Evolutionary conservation across 2,797 vertebrate species (phyloP), one percentile per base, ranked within the genome.

Genomic region (Cryptoblepharus egeriae): DNA sequence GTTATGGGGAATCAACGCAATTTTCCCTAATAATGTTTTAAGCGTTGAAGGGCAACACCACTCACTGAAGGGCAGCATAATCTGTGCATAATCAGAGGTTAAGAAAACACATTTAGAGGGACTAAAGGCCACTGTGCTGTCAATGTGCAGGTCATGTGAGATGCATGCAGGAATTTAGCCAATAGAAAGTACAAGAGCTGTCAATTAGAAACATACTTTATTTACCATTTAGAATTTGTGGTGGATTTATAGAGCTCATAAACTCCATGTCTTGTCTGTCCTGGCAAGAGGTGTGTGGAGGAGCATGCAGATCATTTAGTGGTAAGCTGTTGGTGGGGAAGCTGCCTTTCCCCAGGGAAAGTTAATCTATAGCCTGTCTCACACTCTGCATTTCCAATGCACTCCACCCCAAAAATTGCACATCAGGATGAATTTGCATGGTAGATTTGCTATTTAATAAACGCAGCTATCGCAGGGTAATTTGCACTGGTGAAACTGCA

Each of bases 21-120:
- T 15, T 26, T 72, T 22, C 49, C 72, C 37, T 30, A 26, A 15
- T 67, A 70, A 57, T 32, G 49, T 49, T 83, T 58, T 65, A 63
- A 77, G 42, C 45, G 22, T 58, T 45, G 58, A 55, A 55, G 42
- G 42, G 13, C 45, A 28, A 37, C 9, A 42, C n/a, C 75, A 55
- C 11, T 30, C 68, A 39, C n/a, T 83, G 52, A 78, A 83, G 69
- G 60, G 7, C 82, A 67, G 37, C 39, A 73, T 67, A 32, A 78
- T 83, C 30, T 45, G 20, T 55, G 60, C 52, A 64, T 73, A 83
- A 65, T 58, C n/a, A 11, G 49, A 67, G 45, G 37, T 45, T 67
- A 78, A 69, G 58, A 71, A 73, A 82, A 72, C n/a, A 78, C 32
- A 39, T 70, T 72, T 26, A 65, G 28, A 65, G 37, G 4, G 24